A percentile compares a stretch with the other conserved stretches of the same genome.
Evolutionary conservation across 2,113 vertebrate species (phyloP).

Genomic region (Nipponia nippon): DNA sequence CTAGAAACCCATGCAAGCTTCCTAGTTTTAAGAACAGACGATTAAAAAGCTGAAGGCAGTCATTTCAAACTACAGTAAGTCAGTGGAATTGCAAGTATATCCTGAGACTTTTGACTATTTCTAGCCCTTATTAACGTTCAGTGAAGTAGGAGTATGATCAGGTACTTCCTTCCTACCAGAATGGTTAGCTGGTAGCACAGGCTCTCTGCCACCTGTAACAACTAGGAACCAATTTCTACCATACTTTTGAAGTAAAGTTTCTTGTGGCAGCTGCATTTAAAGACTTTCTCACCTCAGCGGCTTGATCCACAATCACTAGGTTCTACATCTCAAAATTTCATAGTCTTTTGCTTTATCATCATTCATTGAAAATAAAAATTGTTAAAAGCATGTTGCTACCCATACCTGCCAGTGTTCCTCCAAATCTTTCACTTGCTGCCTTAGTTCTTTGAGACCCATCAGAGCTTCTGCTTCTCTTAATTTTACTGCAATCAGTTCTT

Average conservation of each 20-base stretch:
- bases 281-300: neutral
- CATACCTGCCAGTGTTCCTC: slow-evolving; percentile 98
- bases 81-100: neutral
- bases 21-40: neutral
- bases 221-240: neutral
- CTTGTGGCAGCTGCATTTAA: neutral
- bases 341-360: neutral
- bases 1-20: neutral
- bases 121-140: neutral
- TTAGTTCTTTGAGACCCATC: slow-evolving; percentile 89
- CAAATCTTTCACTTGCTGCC: slow-evolving; percentile 90
- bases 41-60: neutral
- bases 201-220: neutral
- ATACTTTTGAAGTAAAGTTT: neutral
- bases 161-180: neutral
- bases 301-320: neutral
- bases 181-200: neutral
- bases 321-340: neutral
- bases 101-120: neutral
- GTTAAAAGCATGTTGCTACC: neutral
- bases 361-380: neutral
- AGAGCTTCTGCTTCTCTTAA: slow-evolving; percentile 92
- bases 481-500: slow-evolving; percentile 94
- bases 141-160: neutral
- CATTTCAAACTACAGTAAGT: neutral